Base-by-base conservation (phyloP, 1,140 invertebrate genomes). In the Calosoma granatense region DNA sequence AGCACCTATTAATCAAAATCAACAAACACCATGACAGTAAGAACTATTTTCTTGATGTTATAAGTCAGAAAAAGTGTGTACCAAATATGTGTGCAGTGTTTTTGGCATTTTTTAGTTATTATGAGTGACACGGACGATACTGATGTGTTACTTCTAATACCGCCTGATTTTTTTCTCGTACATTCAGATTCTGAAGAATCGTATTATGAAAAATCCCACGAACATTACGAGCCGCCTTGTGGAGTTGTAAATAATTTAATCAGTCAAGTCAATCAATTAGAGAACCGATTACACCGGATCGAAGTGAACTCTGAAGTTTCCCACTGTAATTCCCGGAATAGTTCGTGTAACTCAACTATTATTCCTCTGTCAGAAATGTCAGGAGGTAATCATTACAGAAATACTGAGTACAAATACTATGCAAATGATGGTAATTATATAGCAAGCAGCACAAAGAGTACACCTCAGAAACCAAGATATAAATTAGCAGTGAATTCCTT, bases 61-160 rank as follows among this genome's bases (percentile, higher is more conserved):
- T n/a, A n/a, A n/a, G n/a, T n/a, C n/a, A n/a, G n/a, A n/a, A n/a
- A n/a, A n/a, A n/a, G n/a, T n/a, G n/a, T n/a, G n/a, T n/a, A n/a
- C n/a, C n/a, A n/a, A n/a, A n/a, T n/a, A n/a, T n/a, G n/a, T n/a
- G n/a, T n/a, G 26, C 6, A 36, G n/a, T 36, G 26, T 36, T n/a
- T n/a, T n/a, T n/a, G n/a, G 26, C 6, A 36, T 36, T 6, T 36
- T 36, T n/a, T 9, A 9, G 26, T 36, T 9, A 60, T 64, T 63
- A 89, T 89, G 87, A 88, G 86, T 80, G 86, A 88, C 67, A 83
- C 86, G 56, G 87, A 88, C 78, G 86, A 89, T 70, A 90, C 87
- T 2, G 87, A 90, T 72, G 78, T 87, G 62, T 74, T 90, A 57
- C 68, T 90, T 59, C 71, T 86, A 57, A 86, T 89, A 68, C 86